Base-by-base conservation (phyloP, 2,113 vertebrate genomes). In the Bufo bufo region DNA sequence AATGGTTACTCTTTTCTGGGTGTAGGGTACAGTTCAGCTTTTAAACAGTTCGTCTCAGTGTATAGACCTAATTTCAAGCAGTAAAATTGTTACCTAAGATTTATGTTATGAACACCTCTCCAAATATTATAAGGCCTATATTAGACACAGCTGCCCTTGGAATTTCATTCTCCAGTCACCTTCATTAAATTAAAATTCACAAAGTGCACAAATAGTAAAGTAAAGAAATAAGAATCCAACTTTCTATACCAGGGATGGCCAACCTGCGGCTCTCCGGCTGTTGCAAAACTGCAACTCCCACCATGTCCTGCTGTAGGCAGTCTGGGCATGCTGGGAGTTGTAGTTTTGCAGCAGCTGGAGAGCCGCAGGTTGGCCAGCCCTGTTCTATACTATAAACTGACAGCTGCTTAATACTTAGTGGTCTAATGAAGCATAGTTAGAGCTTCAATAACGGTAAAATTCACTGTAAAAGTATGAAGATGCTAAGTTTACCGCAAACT, bases 371-470 rank as follows among this genome's bases (percentile, higher is more conserved):
- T 33, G 33, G 33, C 33, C 33, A 33, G 0, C 33, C 33, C 33
- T 33, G 33, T 33, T 33, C 33, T 33, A 95, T 89, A 94, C 95
- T 96, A 95, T 71, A 89, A 69, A 50, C 90, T 91, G 93, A 96
- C 92, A 94, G 95, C 93, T 95, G 94, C 91, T 93, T 95, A 96
- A 96, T 95, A 96, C 95, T 96, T 95, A 95, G 93, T 95, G 95
- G 94, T 95, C 94, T 94, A 94, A 90, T 90, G 89, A 93, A 95
- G 93, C 92, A 92, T 95, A 77, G 94, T 92, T 84, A 92, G 90
- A 90, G 91, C 91, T 93, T 93, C 91, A 89, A 92, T 89, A 89
- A 91, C 91, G 90, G 92, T 92, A 94, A 94, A 94, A 94, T 90
- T 92, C 93, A 96, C 95, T 92, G 92, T 93, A 95, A 95, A 95